Evolutionary conservation across 2,113 vertebrate species (phyloP).

Genomic region (Pogona vitticeps): DNA sequence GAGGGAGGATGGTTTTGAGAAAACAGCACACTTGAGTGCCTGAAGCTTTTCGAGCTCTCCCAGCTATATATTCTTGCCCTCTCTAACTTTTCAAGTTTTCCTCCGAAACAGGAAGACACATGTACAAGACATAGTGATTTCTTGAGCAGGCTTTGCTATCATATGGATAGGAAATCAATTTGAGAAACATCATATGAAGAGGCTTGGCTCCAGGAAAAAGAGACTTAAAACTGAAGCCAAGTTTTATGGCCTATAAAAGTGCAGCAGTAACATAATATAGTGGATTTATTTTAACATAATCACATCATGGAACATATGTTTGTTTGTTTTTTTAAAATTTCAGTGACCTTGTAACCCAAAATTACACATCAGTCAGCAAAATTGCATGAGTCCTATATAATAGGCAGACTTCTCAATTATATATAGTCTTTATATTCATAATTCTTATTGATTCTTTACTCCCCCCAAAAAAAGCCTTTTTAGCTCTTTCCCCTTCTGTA

Average conservation of each 20-base stretch:
- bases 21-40: not conserved
- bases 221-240: not conserved
- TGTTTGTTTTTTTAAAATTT: not conserved
- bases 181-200: not conserved
- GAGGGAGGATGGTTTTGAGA: not conserved
- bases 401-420: not conserved
- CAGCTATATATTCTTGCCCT: not conserved
- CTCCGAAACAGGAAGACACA: slow-evolving; percentile 16
- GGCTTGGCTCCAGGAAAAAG: not conserved
- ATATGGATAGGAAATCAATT: slow-evolving; percentile 12
- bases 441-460: not conserved
- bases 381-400: not conserved
- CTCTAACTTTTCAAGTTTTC: slow-evolving; percentile 4
- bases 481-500: not conserved
- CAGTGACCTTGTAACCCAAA: not conserved
- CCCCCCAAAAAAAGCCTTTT: not conserved
- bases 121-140: not conserved
- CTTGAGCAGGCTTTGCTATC: slow-evolving; percentile 8
- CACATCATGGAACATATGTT: not conserved
- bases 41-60: not conserved
- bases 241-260: not conserved
- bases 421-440: not conserved
- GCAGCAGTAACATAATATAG: not conserved
- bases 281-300: not conserved
- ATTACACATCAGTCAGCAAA: not conserved